These are phyloP conservation scores for Pardosa pseudoannulata DNA, from an alignment of 2,888 invertebrate species.

Conservation along the genomic window DNA sequence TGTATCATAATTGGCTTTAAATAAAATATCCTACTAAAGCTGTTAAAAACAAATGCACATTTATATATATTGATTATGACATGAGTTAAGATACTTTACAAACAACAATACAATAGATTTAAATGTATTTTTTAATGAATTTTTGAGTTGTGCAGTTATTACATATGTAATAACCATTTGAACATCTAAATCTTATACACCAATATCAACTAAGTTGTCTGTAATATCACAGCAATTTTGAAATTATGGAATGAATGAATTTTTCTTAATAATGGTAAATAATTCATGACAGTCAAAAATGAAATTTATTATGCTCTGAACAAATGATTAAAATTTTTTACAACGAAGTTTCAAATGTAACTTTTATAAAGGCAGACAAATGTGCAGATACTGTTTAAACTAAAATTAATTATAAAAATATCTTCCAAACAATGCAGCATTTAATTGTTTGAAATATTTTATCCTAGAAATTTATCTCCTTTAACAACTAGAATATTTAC, in stretches of 20 bases:
- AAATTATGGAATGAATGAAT: too few relatives aligned
- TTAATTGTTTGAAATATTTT: neutral
- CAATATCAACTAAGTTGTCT: neutral
- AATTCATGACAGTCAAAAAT: neutral
- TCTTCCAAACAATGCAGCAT: neutral
- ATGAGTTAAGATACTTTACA: neutral
- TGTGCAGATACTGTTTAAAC: too few relatives aligned
- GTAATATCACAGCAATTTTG: conserved; percentile 3
- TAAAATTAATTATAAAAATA: too few relatives aligned
- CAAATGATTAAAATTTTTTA: too few relatives aligned
- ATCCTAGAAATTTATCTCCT: too few relatives aligned
- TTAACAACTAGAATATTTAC: too few relatives aligned
- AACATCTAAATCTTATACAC: neutral
- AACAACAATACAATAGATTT: neutral
- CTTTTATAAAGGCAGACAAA: too few relatives aligned
- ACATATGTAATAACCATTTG: neutral
- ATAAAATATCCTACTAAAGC: neutral
- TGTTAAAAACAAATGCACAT: neutral
- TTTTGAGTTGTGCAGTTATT: neutral
- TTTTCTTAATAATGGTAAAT: too few relatives aligned
- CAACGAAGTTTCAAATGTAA: too few relatives aligned
- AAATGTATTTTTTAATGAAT: neutral
- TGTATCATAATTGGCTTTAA: neutral
- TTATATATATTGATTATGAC: neutral
- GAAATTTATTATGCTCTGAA: too few relatives aligned